phyloP scores from a whole-genome alignment of 2,888 invertebrate genomes.

The Pediacus dermestoides region DNA sequence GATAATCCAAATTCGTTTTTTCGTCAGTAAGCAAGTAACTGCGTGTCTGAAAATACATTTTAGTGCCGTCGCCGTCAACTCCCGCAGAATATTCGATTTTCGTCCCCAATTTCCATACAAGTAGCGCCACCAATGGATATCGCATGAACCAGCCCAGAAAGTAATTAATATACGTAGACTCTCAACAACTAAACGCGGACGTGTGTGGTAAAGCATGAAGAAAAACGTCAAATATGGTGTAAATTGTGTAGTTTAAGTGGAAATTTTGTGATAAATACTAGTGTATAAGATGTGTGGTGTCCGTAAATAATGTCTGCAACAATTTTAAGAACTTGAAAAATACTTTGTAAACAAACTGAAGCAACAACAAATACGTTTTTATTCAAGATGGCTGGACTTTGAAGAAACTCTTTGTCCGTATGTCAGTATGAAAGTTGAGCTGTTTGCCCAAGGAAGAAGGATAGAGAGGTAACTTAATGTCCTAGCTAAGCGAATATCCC shows the following conservation, averaged over 20 bases:
- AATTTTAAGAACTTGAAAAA: slow-evolving; percentile 34
- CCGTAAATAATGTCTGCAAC: no score
- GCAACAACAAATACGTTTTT: slow-evolving; percentile 24
- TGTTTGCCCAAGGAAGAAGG: slow-evolving; percentile 59
- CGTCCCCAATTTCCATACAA: no score
- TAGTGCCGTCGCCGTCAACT: no score
- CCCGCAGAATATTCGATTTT: no score
- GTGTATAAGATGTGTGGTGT: no score
- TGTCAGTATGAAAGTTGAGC: slow-evolving; percentile 68
- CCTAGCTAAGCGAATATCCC: slow-evolving; percentile 2
- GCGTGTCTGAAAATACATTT: no score
- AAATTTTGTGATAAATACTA: no score
- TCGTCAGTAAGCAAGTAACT: no score
- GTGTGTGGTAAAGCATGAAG: slow-evolving; percentile 37
- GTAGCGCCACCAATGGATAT: no score
- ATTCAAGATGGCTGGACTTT: slow-evolving; percentile 70
- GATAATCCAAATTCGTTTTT: no score
- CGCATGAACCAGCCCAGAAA: no score
- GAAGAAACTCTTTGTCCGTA: slow-evolving; percentile 66
- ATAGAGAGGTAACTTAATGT: slow-evolving; percentile 57
- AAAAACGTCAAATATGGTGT: slow-evolving; percentile 38
- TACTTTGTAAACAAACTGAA: slow-evolving; percentile 39
- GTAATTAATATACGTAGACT: slow-evolving; percentile 3
- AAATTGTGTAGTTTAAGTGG: slow-evolving; percentile 26
- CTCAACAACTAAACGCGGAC: not conserved